These are phyloP conservation scores for Lutraria lutraria DNA, from an alignment of 2,888 invertebrate genomes.

Conservation along the genomic window DNA sequence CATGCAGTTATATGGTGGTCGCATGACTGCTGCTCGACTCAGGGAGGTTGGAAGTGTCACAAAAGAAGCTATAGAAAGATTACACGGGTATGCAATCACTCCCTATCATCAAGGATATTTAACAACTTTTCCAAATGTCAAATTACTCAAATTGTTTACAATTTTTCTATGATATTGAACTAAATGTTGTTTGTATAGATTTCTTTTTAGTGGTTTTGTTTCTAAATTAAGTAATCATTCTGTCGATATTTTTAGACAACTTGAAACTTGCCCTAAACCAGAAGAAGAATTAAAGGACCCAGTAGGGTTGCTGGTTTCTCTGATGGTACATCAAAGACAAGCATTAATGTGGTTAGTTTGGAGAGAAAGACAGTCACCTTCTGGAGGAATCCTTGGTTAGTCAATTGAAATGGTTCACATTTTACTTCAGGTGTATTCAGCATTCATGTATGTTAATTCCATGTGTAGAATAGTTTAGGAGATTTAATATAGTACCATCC, in stretches of 20 bases:
- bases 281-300: conserved; percentile 87
- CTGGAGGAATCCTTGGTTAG: conserved; percentile 95
- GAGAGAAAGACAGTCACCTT: conserved; percentile 93
- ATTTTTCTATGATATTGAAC: too few relatives aligned
- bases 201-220: too few relatives aligned
- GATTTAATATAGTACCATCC: too few relatives aligned
- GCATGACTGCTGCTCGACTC: conserved; percentile 84
- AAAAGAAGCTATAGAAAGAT: conserved; percentile 83
- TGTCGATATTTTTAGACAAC: conserved; percentile 76
- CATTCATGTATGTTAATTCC: too few relatives aligned
- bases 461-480: too few relatives aligned
- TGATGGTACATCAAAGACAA: conserved; percentile 94
- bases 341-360: conserved; percentile 96
- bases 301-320: conserved; percentile 89
- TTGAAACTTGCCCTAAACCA: conserved; percentile 82
- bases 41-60: conserved; percentile 83
- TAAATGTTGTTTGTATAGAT: too few relatives aligned
- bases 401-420: not conserved
- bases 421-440: too few relatives aligned
- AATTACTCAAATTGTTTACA: too few relatives aligned
- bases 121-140: too few relatives aligned
- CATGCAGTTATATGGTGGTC: conserved; percentile 84
- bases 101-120: not conserved
- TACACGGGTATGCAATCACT: conserved; percentile 81
- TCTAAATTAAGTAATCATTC: not conserved